Evolutionary conservation across 2,797 vertebrate genomes (phyloP).

Genomic region (Fistularia commersonii): DNA sequence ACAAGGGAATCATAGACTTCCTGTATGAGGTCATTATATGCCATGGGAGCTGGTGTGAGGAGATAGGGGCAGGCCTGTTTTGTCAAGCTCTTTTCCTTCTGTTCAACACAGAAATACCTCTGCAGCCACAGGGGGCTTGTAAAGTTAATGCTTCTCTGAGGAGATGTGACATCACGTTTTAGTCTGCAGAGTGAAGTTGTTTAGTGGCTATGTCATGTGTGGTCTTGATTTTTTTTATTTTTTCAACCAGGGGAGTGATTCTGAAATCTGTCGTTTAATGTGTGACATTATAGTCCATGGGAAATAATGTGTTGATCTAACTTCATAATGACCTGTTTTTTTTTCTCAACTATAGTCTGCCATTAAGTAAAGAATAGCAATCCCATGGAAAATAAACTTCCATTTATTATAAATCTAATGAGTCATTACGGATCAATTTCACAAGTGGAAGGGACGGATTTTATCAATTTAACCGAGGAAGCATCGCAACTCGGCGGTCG

Average conservation of each 20-base stretch:
- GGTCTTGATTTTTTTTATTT: slow-evolving; percentile 34
- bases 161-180: slow-evolving; percentile 70
- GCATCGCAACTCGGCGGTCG: slow-evolving; percentile 36
- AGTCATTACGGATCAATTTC: slow-evolving; percentile 19
- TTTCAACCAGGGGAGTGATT: slow-evolving; percentile 13
- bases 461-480: slow-evolving; percentile 37
- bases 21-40: slow-evolving; percentile 76
- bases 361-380: slow-evolving; percentile 10
- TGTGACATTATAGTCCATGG: slow-evolving; percentile 9
- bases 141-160: slow-evolving; percentile 62
- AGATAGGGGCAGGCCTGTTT: slow-evolving; percentile 70
- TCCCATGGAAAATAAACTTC: slow-evolving; percentile 10
- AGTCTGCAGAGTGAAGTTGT: slow-evolving; percentile 49
- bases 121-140: slow-evolving; percentile 52
- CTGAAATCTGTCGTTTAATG: slow-evolving; percentile 13
- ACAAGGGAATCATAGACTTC: slow-evolving; percentile 74
- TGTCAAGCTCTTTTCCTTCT: slow-evolving; percentile 69
- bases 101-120: slow-evolving; percentile 68
- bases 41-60: slow-evolving; percentile 58
- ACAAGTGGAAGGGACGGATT: slow-evolving; percentile 22
- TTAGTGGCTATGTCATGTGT: slow-evolving; percentile 42
- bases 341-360: slow-evolving; percentile 19
- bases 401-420: slow-evolving; percentile 18
- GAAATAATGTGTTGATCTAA: slow-evolving; percentile 20
- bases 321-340: slow-evolving; percentile 18